phyloP scores from a whole-genome alignment of 2,888 invertebrate genomes.

The Periphyllus acericola region DNA sequence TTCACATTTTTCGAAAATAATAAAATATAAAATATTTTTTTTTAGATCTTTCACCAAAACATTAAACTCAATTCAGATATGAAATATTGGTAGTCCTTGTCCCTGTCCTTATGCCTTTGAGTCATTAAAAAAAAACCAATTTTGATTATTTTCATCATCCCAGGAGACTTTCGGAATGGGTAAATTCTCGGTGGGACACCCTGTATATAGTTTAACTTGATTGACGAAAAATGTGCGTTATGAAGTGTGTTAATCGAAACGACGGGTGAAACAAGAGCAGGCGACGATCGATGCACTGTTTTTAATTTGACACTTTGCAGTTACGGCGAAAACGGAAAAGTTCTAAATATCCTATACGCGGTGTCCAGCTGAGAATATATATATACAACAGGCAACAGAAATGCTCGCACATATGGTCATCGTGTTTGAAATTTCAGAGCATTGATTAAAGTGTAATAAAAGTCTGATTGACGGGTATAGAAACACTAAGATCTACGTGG shows the following conservation, averaged over 20 bases:
- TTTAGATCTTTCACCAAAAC: too few relatives aligned
- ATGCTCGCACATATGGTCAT: background rate
- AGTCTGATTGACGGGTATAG: background rate
- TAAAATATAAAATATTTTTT: too few relatives aligned
- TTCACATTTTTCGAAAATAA: too few relatives aligned
- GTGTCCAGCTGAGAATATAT: background rate
- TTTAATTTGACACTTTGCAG: background rate
- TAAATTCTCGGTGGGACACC: too few relatives aligned
- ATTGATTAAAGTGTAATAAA: background rate
- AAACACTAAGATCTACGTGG: background rate
- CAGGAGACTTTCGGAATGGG: too few relatives aligned
- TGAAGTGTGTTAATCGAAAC: conserved; percentile 42
- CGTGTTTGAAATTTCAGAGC: background rate
- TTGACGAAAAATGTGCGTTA: background rate
- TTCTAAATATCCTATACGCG: background rate
- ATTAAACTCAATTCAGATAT: too few relatives aligned
- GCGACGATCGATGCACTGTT: background rate
- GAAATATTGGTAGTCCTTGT: too few relatives aligned
- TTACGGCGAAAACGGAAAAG: background rate
- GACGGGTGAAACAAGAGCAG: conserved; percentile 4
- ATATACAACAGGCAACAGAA: too few relatives aligned
- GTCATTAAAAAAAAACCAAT: too few relatives aligned
- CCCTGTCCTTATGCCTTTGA: too few relatives aligned
- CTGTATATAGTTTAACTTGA: too few relatives aligned
- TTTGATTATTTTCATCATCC: too few relatives aligned